A percentile compares a stretch with the other conserved stretches of the same genome.
These are phyloP conservation scores for Diacarnus erythraeanus DNA, from an alignment of 37 sponge, comb jelly and placozoan species.

Conservation along the genomic window DNA sequence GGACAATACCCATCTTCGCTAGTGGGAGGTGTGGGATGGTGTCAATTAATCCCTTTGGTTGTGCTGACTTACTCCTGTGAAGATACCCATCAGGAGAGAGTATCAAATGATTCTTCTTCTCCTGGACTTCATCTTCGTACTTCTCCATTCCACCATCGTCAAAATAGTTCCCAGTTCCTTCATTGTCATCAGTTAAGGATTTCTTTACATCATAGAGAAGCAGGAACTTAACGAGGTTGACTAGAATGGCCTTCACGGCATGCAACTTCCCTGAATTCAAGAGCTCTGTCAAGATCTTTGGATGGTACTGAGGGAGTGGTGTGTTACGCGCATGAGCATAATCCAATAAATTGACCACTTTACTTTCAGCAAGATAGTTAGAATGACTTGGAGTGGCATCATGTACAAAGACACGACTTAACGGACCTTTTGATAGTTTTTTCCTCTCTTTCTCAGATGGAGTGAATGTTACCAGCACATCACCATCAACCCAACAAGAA, in stretches of 20 bases:
- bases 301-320: conserved; percentile 91
- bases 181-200: not conserved
- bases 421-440: not conserved
- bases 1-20: conserved; percentile 41
- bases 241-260: conserved; percentile 73
- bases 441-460: not conserved
- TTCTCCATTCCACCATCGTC: conserved; percentile 20
- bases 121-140: conserved; percentile 3
- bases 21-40: conserved; percentile 53
- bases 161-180: not conserved
- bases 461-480: conserved; percentile 7
- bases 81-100: conserved; percentile 47
- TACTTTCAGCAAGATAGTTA: not conserved
- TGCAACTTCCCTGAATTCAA: conserved; percentile 78
- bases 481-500: conserved; percentile 42
- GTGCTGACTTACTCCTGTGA: conserved; percentile 30
- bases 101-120: conserved; percentile 28
- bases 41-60: conserved; percentile 26
- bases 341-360: conserved; percentile 46
- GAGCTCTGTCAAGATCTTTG: conserved; percentile 79
- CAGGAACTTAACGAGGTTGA: conserved; percentile 71
- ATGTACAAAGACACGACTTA: not conserved
- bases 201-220: conserved; percentile 30
- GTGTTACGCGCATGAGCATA: conserved; percentile 58
- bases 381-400: not conserved